Conservation (phyloP, 2,888 invertebrate species). For the Lasioglossum figueresi region DNA sequence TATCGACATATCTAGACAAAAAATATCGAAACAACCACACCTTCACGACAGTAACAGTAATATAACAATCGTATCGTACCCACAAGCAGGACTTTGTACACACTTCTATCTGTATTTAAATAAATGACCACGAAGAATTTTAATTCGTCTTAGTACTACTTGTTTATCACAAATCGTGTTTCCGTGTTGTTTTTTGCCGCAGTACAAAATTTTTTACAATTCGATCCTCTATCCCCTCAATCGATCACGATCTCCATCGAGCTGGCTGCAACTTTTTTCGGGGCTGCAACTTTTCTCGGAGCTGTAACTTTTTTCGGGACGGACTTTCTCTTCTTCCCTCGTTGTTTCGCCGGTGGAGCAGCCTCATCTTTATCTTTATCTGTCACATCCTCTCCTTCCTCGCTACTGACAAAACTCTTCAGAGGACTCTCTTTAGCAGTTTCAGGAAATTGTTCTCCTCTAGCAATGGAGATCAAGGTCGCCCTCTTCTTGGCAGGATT, state of each 20-base stretch:
- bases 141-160: background rate
- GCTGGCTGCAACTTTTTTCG: background rate
- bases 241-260: background rate
- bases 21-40: background rate
- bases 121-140: constrained; percentile 7
- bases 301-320: background rate
- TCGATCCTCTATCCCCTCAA: background rate
- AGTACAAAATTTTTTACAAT: constrained; percentile 8
- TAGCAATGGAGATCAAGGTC: constrained; percentile 76
- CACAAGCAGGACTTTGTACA: constrained; percentile 48
- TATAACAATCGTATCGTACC: constrained; percentile 24
- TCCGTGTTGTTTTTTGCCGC: background rate
- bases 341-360: background rate
- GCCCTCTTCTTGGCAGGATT: constrained; percentile 76
- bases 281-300: background rate
- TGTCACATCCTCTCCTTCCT: background rate
- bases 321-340: background rate
- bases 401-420: constrained; percentile 52
- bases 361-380: background rate
- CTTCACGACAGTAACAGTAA: background rate
- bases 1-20: background rate
- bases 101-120: constrained; percentile 31
- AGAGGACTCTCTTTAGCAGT: constrained; percentile 67
- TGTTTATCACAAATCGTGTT: constrained; percentile 44
- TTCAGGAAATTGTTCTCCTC: constrained; percentile 75